A percentile compares a stretch with the other conserved stretches of the same genome.
phyloP scores from a whole-genome alignment of 1,140 invertebrate species.

The Paralvinella palmiformis region DNA sequence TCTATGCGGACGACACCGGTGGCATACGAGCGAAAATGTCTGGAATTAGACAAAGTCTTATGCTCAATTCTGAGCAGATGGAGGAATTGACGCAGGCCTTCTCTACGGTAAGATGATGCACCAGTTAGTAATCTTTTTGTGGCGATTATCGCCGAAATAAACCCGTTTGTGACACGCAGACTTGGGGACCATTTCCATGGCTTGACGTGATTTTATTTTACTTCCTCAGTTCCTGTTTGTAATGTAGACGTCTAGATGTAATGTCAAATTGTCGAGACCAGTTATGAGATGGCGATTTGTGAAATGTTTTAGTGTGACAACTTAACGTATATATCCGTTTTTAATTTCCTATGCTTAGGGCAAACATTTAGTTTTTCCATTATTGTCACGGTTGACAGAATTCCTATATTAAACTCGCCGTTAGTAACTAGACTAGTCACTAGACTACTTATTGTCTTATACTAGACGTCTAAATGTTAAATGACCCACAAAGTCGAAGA shows the following conservation, averaged over 20 bases:
- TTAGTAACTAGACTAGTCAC: no score
- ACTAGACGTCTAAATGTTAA: no score
- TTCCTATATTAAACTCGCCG: no score
- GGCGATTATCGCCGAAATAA: not conserved
- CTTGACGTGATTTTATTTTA: not conserved
- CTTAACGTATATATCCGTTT: no score
- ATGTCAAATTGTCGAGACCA: not conserved
- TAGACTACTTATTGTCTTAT: no score
- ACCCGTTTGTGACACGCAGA: not conserved
- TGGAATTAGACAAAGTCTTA: conserved; percentile 10
- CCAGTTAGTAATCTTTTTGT: not conserved
- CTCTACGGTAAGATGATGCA: not conserved
- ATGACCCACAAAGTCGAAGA: no score
- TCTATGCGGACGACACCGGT: not conserved
- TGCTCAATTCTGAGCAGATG: conserved; percentile 4
- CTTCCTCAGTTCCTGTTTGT: not conserved
- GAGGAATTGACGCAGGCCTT: conserved; percentile 5
- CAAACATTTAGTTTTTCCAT: no score
- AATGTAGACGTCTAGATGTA: not conserved
- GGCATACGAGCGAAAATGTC: no score
- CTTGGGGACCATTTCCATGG: not conserved
- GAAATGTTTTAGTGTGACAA: no score
- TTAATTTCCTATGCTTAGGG: no score
- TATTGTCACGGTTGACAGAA: no score
- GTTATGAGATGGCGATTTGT: not conserved